Percentiles rank a stretch among this genome's conserved stretches.
Conservation (phyloP, 2,113 vertebrate species). For the Axis porcinus region DNA sequence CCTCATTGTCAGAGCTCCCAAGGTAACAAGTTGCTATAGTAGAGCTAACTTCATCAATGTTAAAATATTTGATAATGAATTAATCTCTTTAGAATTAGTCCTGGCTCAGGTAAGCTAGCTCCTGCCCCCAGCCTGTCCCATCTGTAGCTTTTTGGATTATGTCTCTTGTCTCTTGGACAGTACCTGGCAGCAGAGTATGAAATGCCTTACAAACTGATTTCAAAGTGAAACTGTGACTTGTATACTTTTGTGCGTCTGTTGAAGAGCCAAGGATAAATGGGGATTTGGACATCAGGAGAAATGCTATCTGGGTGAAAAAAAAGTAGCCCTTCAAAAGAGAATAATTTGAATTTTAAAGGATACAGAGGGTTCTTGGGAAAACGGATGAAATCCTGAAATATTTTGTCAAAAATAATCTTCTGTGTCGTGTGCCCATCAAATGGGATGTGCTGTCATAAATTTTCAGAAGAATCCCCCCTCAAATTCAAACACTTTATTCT, state of each 20-base stretch:
- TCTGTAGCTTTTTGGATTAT: not conserved
- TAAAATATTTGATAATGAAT: not conserved
- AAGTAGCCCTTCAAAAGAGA: not conserved
- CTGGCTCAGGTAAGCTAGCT: not conserved
- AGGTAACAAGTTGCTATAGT: not conserved
- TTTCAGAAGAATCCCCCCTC: not conserved
- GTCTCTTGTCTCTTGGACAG: not conserved
- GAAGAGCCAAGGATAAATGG: not conserved
- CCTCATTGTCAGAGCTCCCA: not conserved
- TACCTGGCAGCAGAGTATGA: not conserved
- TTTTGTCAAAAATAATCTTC: not conserved
- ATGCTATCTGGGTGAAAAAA: not conserved
- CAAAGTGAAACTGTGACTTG: not conserved
- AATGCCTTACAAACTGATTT: not conserved
- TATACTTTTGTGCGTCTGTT: not conserved
- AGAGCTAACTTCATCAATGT: not conserved
- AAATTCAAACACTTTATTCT: not conserved
- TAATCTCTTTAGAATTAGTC: not conserved
- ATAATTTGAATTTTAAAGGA: conserved; percentile 12
- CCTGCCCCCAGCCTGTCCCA: not conserved
- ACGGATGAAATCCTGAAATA: not conserved
- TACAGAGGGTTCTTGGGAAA: not conserved
- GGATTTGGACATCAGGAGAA: not conserved
- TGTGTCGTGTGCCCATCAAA: not conserved
- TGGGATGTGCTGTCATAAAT: not conserved